Base-by-base conservation (phyloP, 2,888 invertebrate species). In the Hypselothyrea guttata region DNA sequence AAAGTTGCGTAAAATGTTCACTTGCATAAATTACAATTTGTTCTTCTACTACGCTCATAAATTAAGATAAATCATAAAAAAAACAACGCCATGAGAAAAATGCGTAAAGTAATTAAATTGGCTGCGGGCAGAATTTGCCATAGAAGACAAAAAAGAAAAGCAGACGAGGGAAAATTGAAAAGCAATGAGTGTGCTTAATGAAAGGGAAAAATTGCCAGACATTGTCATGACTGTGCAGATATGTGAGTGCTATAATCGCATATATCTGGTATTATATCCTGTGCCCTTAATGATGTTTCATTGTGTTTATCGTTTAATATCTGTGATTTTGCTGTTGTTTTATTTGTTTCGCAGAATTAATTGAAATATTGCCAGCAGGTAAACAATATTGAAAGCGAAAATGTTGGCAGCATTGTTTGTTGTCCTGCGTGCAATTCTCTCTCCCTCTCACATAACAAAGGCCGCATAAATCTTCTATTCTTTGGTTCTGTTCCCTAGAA, bases 351-450 rank as follows among this genome's bases (percentile, higher is more conserved):
- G 68, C 44, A 56, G 74, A 79, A 76, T 70, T 84, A 77, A 84
- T 77, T 84, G 77, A 77, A 77, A 81, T 76, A 77, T 76, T 59
- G 63, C 55, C 33, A 22, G 30, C 28, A 55, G 54, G 46, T 55
- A 55, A 65, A 46, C 55, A 46, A 62, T 56, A 81, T 73, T 77
- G 77, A 78, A 78, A 84, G 78, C 74, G 82, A 78, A 84, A 84
- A 76, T 60, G 59, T 62, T 72, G 73, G 41, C 72, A 55, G 68
- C 78, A 77, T 77, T 76, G 75, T 75, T 77, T 76, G 75, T 75
- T 75, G 58, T 70, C 62, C 66, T 57, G 56, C 22, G 22, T 22
- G 22, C 22, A 22, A 22, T 2, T 22, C 22, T 18, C 31, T 16
- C 48, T 42, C 52, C 27, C 27, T 22, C 37, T 31, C 28, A 30